Evolutionary conservation across 1,140 invertebrate genomes (phyloP).

Genomic region (Amphibalanus amphitrite): DNA sequence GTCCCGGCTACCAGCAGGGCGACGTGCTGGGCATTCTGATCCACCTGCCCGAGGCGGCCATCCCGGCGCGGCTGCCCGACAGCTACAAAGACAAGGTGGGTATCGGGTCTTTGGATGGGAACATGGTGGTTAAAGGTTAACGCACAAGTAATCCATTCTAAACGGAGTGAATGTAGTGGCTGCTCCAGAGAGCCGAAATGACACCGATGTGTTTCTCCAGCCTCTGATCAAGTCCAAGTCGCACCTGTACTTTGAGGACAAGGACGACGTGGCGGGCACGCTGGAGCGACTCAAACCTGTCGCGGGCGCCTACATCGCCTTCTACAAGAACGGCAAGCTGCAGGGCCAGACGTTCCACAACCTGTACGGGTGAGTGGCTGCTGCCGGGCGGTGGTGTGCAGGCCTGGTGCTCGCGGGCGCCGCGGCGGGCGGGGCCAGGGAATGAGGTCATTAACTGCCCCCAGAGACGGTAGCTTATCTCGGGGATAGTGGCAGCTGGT

Average conservation of each 20-base stretch:
- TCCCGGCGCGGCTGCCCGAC: conserved; percentile 48
- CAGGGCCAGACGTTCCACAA: conserved; percentile 30
- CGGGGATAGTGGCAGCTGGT: too few species aligned
- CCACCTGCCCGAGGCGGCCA: conserved; percentile 44
- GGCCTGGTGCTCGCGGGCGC: too few species aligned
- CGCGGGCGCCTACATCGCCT: conserved; percentile 65
- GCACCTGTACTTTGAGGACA: conserved; percentile 95
- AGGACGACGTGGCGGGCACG: conserved; percentile 75
- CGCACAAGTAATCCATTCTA: too few species aligned
- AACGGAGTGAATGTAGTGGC: too few species aligned
- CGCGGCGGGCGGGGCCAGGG: not conserved
- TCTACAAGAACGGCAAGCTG: conserved; percentile 81
- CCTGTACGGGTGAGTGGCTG: conserved; percentile 7
- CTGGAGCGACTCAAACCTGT: conserved; percentile 58
- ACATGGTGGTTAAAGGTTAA: too few species aligned
- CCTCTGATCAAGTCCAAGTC: conserved; percentile 95
- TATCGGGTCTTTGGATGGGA: too few species aligned
- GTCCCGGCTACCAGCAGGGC: conserved; percentile 65
- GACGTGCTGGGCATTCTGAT: conserved; percentile 88
- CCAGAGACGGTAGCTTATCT: not conserved
- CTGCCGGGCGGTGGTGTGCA: not conserved
- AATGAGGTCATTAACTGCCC: not conserved
- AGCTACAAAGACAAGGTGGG: conserved; percentile 85
- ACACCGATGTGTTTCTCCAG: conserved; percentile 33
- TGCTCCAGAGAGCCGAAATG: too few species aligned